phyloP scores from a whole-genome alignment of 2,797 vertebrate genomes.

The Urocyon cinereoargenteus region DNA sequence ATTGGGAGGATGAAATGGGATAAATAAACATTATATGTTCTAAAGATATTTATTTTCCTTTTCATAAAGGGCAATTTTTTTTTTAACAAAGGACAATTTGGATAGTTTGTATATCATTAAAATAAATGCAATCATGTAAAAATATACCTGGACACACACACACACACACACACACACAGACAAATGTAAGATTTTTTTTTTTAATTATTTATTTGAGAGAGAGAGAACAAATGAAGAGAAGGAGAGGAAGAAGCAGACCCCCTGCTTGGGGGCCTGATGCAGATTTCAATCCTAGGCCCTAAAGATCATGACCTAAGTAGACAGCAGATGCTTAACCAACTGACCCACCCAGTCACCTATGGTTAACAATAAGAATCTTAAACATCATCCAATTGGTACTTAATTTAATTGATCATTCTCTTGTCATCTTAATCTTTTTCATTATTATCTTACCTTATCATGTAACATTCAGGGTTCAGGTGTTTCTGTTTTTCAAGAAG shows the following conservation, averaged over 20 bases:
- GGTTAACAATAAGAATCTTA: neutral
- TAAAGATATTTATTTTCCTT: slow-evolving; percentile 8
- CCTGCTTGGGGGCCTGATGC: too few species aligned
- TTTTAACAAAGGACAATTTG: neutral
- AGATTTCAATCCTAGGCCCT: too few species aligned
- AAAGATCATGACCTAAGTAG: too few species aligned
- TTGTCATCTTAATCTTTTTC: neutral
- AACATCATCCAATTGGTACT: neutral
- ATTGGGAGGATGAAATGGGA: neutral
- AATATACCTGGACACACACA: neutral
- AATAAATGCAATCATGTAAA: neutral
- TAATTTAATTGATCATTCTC: neutral
- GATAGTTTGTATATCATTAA: neutral
- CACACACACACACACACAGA: neutral
- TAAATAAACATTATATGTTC: neutral
- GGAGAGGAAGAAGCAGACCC: too few species aligned
- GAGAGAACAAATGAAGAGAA: too few species aligned
- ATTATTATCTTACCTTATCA: neutral
- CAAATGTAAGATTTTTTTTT: neutral
- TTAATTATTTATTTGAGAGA: too few species aligned
- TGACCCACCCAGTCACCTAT: neutral
- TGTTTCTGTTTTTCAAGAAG: neutral
- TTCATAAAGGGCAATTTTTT: neutral
- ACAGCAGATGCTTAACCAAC: too few species aligned
- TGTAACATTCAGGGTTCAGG: neutral